A percentile compares a stretch with the other conserved stretches of the same genome.
Conservation (phyloP, 2,888 invertebrate species). For the Lathronympha strigana region DNA sequence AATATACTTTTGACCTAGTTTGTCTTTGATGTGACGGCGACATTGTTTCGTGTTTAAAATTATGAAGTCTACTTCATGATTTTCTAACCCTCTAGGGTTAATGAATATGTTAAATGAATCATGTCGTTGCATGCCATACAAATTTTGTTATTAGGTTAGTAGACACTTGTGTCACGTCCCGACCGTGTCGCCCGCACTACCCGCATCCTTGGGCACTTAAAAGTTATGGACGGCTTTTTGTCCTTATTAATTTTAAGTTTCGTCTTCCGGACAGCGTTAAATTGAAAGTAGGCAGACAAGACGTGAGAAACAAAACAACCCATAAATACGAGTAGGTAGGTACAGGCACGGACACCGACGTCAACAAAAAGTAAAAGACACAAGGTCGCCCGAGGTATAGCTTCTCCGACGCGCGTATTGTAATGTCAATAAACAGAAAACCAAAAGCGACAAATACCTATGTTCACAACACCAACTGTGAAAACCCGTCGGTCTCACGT, state of each 20-base stretch:
- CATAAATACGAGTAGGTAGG: neutral
- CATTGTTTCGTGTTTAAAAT: conserved; percentile 20
- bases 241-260: conserved; percentile 33
- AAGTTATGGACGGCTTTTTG: conserved; percentile 19
- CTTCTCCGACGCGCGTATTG: conserved; percentile 23
- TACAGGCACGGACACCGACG: conserved; percentile 3
- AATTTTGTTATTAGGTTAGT: conserved; percentile 11
- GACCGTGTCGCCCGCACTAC: conserved; percentile 19
- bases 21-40: conserved; percentile 13
- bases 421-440: conserved; percentile 41
- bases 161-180: conserved; percentile 23
- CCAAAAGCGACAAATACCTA: conserved; percentile 33
- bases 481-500: conserved; percentile 41
- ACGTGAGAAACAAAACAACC: conserved; percentile 26
- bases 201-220: conserved; percentile 36
- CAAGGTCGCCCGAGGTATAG: conserved; percentile 30
- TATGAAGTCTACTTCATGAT: neutral
- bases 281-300: conserved; percentile 23
- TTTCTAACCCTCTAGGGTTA: no score
- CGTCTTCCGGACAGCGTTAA: conserved; percentile 27
- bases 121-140: neutral
- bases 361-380: conserved; percentile 31
- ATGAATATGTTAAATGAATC: conserved; percentile 5
- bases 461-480: conserved; percentile 21
- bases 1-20: conserved; percentile 43